Evolutionary conservation across 2,888 invertebrate species (phyloP), one percentile per base, ranked within the genome.

Genomic region (Piscicola geometra): DNA sequence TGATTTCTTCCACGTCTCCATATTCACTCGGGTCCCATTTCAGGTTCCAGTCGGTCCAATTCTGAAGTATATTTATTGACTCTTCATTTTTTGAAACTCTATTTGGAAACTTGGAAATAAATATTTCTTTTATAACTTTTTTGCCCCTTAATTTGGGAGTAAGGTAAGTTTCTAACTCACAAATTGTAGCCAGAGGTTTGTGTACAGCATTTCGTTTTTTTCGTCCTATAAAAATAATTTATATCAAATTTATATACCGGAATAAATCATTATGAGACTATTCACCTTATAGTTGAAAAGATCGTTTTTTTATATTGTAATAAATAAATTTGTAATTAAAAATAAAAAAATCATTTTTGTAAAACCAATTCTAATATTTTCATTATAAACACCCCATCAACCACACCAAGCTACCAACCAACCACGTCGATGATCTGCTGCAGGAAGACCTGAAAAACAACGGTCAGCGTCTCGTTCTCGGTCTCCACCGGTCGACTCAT

Each of bases 31-130:
- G 76, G 72, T 81, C 78, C 81, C 81, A 81, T 21, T 69, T 66
- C 33, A 81, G 78, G 70, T 82, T 81, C 75, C 81, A 81, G 71
- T 82, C 82, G 32, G 75, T 64, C 81, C 81, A 81, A 35, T 74
- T 75, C 81, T 81, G n/a, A n/a, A n/a, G n/a, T n/a, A n/a, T n/a
- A n/a, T n/a, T n/a, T n/a, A n/a, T n/a, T n/a, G n/a, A n/a, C n/a
- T n/a, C n/a, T n/a, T n/a, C n/a, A n/a, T n/a, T n/a, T n/a, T n/a
- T n/a, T n/a, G n/a, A n/a, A n/a, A n/a, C n/a, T n/a, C n/a, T n/a
- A n/a, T n/a, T n/a, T n/a, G n/a, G n/a, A n/a, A n/a, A n/a, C n/a
- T n/a, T n/a, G n/a, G n/a, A n/a, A n/a, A n/a, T n/a, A n/a, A n/a
- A n/a, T n/a, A n/a, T n/a, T n/a, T n/a, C n/a, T n/a, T n/a, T n/a